A percentile compares a stretch with the other conserved stretches of the same genome.
phyloP scores from a whole-genome alignment of 2,797 vertebrate genomes.

The Spinus pinus region DNA sequence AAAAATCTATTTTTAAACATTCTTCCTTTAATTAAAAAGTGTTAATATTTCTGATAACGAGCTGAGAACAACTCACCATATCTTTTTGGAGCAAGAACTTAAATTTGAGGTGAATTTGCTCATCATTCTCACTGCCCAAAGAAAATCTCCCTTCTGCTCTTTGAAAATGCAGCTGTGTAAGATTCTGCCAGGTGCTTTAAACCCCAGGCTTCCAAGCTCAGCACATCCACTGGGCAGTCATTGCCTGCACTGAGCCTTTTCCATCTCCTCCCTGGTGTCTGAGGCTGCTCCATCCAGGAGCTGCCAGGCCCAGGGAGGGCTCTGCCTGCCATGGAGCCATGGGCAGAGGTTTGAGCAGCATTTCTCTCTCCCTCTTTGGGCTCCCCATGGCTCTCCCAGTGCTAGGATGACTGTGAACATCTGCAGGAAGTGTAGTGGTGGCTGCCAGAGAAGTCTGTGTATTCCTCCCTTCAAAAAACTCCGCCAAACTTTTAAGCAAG shows the following conservation, averaged over 20 bases:
- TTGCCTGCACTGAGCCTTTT: neutral
- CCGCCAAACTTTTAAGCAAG: neutral
- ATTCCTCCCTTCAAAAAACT: neutral
- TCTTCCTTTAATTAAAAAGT: neutral
- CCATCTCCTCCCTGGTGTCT: neutral
- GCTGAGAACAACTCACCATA: neutral
- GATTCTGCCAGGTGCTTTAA: neutral
- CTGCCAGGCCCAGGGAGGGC: neutral
- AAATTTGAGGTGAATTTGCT: neutral
- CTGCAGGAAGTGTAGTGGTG: neutral
- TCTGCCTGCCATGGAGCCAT: neutral
- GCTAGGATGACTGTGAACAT: neutral
- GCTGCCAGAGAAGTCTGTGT: neutral
- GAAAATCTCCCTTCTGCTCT: neutral
- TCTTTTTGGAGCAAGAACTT: neutral
- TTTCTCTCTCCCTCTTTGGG: accelerated
- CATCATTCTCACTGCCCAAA: neutral
- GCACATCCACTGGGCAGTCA: accelerated
- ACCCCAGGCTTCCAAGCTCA: neutral
- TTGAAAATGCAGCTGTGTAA: neutral
- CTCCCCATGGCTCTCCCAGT: neutral
- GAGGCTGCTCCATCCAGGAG: neutral
- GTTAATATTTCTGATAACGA: neutral
- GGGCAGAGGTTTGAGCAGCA: neutral
- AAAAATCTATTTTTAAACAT: neutral